A percentile compares a stretch with the other conserved stretches of the same genome.
These are phyloP conservation scores for Macrotus californicus DNA, from an alignment of 2,113 vertebrate genomes.

Conservation along the genomic window DNA sequence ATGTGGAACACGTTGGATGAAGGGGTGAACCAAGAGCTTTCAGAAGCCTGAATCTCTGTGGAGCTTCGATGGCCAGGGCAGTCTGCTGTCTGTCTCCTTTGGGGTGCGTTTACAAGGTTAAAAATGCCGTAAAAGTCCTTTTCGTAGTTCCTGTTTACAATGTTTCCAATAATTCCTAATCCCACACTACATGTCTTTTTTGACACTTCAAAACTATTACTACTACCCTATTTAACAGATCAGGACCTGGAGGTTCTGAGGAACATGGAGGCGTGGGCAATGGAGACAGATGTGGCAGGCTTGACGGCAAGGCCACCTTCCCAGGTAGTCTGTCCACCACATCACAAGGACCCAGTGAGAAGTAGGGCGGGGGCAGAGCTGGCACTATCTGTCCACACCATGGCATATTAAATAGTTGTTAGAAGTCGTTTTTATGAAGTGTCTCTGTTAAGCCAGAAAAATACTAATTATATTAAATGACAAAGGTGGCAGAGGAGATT, in stretches of 20 bases:
- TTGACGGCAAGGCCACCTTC: not conserved
- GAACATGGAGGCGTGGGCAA: fast-evolving
- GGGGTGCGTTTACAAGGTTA: not conserved
- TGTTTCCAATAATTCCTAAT: not conserved
- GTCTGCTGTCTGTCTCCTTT: not conserved
- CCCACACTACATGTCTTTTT: not conserved
- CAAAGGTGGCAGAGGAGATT: not conserved
- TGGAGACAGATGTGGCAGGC: not conserved
- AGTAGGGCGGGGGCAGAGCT: not conserved
- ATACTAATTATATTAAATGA: not conserved
- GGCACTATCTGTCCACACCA: not conserved
- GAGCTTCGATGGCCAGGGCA: not conserved
- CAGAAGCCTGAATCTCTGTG: not conserved
- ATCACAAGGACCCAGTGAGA: fast-evolving
- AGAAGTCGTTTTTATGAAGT: not conserved
- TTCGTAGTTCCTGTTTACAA: not conserved
- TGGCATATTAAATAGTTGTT: too few relatives aligned
- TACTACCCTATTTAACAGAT: not conserved
- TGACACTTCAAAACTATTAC: not conserved
- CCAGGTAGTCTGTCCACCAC: too few relatives aligned
- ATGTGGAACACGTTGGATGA: not conserved
- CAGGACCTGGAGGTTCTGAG: not conserved
- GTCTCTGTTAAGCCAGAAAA: not conserved
- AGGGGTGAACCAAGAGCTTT: too few relatives aligned
- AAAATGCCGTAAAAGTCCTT: not conserved